Conservation (phyloP, 2,888 invertebrate genomes). For the Ophioninae sp. region DNA sequence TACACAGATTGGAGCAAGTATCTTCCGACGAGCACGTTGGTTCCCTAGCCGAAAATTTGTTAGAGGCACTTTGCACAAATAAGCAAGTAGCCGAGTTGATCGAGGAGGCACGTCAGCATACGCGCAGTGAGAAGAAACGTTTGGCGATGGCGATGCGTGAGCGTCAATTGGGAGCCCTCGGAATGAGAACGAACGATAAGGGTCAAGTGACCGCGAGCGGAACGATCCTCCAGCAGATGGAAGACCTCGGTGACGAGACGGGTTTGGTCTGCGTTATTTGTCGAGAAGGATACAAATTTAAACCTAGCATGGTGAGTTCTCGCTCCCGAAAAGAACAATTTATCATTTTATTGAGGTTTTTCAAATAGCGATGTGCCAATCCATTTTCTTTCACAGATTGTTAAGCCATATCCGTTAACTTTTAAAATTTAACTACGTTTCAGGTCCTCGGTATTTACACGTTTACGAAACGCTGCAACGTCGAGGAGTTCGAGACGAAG, state of each 20-base stretch:
- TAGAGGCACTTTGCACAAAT: slow-evolving; percentile 92
- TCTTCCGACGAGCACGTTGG: slow-evolving; percentile 99
- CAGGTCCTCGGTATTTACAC: slow-evolving; percentile 97
- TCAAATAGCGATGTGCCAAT: too few species aligned
- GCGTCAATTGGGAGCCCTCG: slow-evolving; percentile 96
- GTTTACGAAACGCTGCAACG: slow-evolving; percentile 96
- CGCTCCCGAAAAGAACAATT: not conserved
- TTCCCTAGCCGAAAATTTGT: slow-evolving; percentile 96
- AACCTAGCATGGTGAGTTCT: slow-evolving; percentile 88
- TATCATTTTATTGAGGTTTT: not conserved
- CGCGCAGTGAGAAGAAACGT: slow-evolving; percentile 97
- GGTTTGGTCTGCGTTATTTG: slow-evolving; percentile 98
- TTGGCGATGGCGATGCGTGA: slow-evolving; percentile 99
- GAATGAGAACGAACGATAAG: slow-evolving; percentile 98
- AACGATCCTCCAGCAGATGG: slow-evolving; percentile 95
- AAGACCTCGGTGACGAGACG: slow-evolving; percentile 96
- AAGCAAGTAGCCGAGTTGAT: slow-evolving; percentile 91
- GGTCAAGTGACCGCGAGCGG: slow-evolving; percentile 97
- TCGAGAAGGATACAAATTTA: slow-evolving; percentile 98
- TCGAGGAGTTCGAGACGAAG: slow-evolving; percentile 96
- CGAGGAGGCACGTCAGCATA: slow-evolving; percentile 96
- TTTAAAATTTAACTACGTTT: not conserved
- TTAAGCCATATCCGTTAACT: not conserved
- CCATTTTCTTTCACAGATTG: not conserved
- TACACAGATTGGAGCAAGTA: slow-evolving; percentile 98